Evolutionary conservation across 2,888 invertebrate species (phyloP), one percentile per base, ranked within the genome.

Genomic region (Troides aeacus): DNA sequence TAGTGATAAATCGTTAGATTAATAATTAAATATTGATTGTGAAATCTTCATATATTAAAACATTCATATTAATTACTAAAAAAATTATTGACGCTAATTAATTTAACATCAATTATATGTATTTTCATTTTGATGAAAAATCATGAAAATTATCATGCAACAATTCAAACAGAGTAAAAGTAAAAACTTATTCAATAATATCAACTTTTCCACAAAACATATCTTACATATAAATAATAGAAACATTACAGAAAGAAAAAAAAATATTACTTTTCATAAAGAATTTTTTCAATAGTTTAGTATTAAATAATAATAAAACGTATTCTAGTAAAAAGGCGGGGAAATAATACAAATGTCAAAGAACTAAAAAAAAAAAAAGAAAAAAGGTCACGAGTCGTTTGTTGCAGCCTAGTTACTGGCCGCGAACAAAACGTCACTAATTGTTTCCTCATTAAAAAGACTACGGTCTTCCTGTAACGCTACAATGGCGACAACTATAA

Each of bases 361-460:
- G 30, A 30, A 30, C 5, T 30, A 4, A 30, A 30, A 30, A 30
- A 30, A 24, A 24, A 30, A 18, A n/a, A 18, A 53, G 18, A 53
- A 53, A 50, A 53, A 53, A 53, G 18, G 53, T n/a, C 53, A 53
- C 53, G 64, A 68, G 62, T 64, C 58, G 50, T 66, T 57, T 23
- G n/a, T 56, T 21, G 12, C 4, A 53, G 39, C n/a, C 39, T 59
- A 62, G 46, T 23, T 66, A 67, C 66, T 12, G 60, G 46, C 63
- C 60, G 59, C 66, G 61, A 62, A 69, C 71, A 69, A 73, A 74
- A 72, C 68, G 73, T 67, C 62, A 71, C 70, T 69, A 72, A 71
- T 70, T 70, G 65, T 68, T 73, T 74, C 74, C 74, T 74, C 73
- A 74, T 74, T 74, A 74, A 71, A 68, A 58, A 61, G 15, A 69